phyloP scores from a whole-genome alignment of 2,888 invertebrate genomes.

The Synergus umbraculus region DNA sequence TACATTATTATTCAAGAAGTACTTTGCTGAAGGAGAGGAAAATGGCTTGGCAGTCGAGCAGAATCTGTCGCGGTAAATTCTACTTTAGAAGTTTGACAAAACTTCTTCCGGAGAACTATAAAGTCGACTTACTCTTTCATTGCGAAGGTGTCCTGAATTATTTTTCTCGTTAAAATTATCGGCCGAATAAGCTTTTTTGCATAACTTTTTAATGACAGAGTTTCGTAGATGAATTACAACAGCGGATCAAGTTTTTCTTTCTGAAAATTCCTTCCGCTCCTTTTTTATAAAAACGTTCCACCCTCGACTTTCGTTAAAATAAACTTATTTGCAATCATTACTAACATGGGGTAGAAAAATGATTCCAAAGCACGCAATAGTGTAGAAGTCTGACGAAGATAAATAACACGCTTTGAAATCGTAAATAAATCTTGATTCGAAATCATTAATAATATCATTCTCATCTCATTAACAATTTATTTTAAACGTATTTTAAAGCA shows the following conservation, averaged over 20 bases:
- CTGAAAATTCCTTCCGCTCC: neutral
- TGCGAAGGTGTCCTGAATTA: constrained; percentile 21
- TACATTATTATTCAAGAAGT: constrained; percentile 40
- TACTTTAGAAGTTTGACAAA: constrained; percentile 38
- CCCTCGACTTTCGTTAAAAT: neutral
- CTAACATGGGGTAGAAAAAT: neutral
- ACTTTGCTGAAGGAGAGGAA: constrained; percentile 34
- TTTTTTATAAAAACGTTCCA: neutral
- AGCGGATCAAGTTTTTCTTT: neutral
- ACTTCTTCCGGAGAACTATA: constrained; percentile 30
- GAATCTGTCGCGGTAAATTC: constrained; percentile 38
- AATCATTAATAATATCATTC: neutral
- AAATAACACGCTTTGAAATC: neutral
- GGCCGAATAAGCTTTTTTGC: neutral
- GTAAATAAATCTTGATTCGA: neutral
- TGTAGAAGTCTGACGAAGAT: neutral
- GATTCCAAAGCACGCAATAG: neutral
- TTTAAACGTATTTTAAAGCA: too few species aligned
- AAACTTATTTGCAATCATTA: neutral
- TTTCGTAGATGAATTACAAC: neutral
- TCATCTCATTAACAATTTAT: too few species aligned
- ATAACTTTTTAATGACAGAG: neutral
- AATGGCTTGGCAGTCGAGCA: constrained; percentile 18
- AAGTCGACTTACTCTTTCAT: constrained; percentile 35
- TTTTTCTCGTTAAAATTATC: constrained; percentile 35